These are phyloP conservation scores for Mionectes macconnelli DNA, from an alignment of 2,113 vertebrate species.

Conservation along the genomic window DNA sequence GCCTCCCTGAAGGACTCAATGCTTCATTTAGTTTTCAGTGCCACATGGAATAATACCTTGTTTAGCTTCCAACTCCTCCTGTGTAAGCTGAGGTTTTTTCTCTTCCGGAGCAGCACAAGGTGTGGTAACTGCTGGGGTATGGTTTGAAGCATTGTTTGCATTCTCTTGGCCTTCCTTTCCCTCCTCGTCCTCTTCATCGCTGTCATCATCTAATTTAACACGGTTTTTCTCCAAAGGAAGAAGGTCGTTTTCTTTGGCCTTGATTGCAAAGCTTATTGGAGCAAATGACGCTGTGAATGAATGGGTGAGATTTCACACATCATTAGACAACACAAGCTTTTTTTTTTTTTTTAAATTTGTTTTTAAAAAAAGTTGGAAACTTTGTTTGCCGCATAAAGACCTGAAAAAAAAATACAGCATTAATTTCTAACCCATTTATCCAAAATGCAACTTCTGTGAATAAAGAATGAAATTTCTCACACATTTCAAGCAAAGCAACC, in stretches of 20 bases:
- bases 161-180: constrained; percentile 79
- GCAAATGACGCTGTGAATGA: constrained; percentile 87
- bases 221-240: constrained; percentile 95
- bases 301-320: background rate
- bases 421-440: background rate
- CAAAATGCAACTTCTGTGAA: background rate
- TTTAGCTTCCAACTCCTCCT: constrained; percentile 94
- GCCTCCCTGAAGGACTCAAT: background rate
- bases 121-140: constrained; percentile 39
- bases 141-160: constrained; percentile 46
- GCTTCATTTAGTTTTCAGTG: background rate
- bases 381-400: background rate
- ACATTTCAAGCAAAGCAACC: background rate
- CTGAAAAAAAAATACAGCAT: background rate
- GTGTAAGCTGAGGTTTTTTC: constrained; percentile 86
- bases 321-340: background rate
- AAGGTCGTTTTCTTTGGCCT: constrained; percentile 93
- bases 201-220: constrained; percentile 93
- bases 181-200: constrained; percentile 86
- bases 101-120: constrained; percentile 78
- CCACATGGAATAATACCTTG: constrained; percentile 85
- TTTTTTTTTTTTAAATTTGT: no score
- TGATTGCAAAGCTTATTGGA: constrained; percentile 97
- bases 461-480: background rate
- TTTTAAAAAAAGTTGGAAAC: background rate